Percentiles rank a stretch among this genome's conserved stretches.
These are phyloP conservation scores for Drosophila insularis DNA, from an alignment of 1,140 invertebrate species.

Conservation along the genomic window DNA sequence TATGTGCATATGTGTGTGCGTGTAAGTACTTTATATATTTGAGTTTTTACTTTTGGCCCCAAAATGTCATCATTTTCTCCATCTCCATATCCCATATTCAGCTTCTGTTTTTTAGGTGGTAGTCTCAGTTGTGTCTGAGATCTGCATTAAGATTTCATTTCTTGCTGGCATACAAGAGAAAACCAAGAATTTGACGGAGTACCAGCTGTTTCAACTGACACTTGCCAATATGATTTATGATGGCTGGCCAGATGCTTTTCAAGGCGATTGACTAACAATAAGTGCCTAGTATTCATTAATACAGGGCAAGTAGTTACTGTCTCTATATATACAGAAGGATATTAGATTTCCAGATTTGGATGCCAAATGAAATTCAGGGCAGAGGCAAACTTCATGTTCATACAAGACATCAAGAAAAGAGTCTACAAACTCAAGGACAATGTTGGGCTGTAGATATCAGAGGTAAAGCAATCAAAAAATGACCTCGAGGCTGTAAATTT, in stretches of 20 bases:
- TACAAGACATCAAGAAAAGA: too few relatives aligned
- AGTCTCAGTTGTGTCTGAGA: constrained; percentile 32
- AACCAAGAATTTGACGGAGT: constrained; percentile 13
- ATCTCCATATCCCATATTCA: neutral
- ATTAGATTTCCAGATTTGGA: too few relatives aligned
- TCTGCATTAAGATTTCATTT: constrained; percentile 60
- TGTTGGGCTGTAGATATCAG: too few relatives aligned
- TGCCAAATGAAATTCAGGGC: too few relatives aligned
- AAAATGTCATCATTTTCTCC: constrained; percentile 12
- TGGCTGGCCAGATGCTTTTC: neutral
- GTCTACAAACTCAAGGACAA: too few relatives aligned
- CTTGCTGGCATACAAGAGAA: constrained; percentile 21
- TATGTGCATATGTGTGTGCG: neutral
- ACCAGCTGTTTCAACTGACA: constrained; percentile 44
- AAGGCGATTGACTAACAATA: too few relatives aligned
- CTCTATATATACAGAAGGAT: too few relatives aligned
- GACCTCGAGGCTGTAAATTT: too few relatives aligned
- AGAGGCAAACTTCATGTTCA: too few relatives aligned
- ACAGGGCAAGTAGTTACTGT: too few relatives aligned
- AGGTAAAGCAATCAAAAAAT: too few relatives aligned
- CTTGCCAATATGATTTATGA: constrained; percentile 36
- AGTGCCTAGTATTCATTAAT: too few relatives aligned
- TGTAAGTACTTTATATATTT: constrained; percentile 11
- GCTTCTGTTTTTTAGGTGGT: constrained; percentile 11
- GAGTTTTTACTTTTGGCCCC: constrained; percentile 8